These are phyloP conservation scores for Sula dactylatra DNA, from an alignment of 2,113 vertebrate genomes.

Conservation along the genomic window DNA sequence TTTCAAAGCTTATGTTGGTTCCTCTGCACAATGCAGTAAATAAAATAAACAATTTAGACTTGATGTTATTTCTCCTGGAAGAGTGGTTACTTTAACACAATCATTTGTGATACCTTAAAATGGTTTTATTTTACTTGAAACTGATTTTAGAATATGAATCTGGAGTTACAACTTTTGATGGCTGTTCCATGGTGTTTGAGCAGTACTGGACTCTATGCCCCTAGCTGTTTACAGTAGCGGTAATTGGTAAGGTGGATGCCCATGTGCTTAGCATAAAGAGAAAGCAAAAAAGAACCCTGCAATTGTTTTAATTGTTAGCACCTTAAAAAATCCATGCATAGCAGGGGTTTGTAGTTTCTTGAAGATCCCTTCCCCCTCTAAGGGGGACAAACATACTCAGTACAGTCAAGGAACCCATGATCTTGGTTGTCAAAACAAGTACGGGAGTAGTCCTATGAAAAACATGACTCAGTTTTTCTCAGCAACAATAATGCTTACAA, in stretches of 20 bases:
- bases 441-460: not conserved
- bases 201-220: not conserved
- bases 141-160: not conserved
- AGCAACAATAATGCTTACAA: not conserved
- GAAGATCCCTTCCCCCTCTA: not conserved
- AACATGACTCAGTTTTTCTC: not conserved
- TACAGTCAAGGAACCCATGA: not conserved
- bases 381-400: fast-evolving
- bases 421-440: not conserved
- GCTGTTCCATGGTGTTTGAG: not conserved
- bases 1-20: not conserved
- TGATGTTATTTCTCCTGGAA: not conserved
- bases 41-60: not conserved
- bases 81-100: not conserved
- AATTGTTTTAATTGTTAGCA: not conserved
- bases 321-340: not conserved
- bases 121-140: not conserved
- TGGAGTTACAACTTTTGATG: not conserved
- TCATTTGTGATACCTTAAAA: not conserved
- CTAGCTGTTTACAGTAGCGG: not conserved
- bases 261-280: not conserved
- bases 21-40: not conserved
- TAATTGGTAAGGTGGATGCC: not conserved
- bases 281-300: not conserved
- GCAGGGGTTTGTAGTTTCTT: not conserved